phyloP scores from a whole-genome alignment of 2,113 vertebrate species.

The Myanophis thanlyinensis region DNA sequence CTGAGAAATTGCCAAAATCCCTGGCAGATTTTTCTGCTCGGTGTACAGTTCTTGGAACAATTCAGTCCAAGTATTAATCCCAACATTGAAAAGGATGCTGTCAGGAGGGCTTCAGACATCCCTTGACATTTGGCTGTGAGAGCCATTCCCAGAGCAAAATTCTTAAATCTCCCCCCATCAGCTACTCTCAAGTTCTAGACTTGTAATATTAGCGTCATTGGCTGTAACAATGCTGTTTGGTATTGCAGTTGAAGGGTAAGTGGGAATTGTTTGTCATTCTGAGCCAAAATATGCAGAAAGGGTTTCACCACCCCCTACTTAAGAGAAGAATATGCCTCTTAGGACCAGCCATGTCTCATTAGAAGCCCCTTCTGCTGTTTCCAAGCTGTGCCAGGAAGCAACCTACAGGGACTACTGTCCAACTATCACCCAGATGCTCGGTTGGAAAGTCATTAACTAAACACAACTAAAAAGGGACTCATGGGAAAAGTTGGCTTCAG shows the following conservation, averaged over 20 bases:
- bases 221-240: not conserved
- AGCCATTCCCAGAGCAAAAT: not conserved
- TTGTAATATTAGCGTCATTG: not conserved
- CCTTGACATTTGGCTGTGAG: too few relatives aligned
- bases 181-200: not conserved
- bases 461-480: not conserved
- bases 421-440: not conserved
- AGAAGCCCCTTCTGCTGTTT: slow-evolving; percentile 17
- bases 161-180: not conserved
- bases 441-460: slow-evolving; percentile 3
- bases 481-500: not conserved
- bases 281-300: not conserved
- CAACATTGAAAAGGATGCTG: not conserved
- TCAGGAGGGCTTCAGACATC: not conserved
- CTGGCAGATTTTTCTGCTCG: not conserved
- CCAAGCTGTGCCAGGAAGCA: fast-evolving
- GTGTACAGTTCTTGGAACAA: not conserved
- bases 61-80: not conserved
- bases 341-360: not conserved
- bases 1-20: not conserved
- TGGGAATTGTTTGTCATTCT: not conserved
- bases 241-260: not conserved
- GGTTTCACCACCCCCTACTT: not conserved
- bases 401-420: fast-evolving
- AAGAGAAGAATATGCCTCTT: not conserved